phyloP scores from a whole-genome alignment of 1,140 invertebrate species.

The Apis dorsata region DNA sequence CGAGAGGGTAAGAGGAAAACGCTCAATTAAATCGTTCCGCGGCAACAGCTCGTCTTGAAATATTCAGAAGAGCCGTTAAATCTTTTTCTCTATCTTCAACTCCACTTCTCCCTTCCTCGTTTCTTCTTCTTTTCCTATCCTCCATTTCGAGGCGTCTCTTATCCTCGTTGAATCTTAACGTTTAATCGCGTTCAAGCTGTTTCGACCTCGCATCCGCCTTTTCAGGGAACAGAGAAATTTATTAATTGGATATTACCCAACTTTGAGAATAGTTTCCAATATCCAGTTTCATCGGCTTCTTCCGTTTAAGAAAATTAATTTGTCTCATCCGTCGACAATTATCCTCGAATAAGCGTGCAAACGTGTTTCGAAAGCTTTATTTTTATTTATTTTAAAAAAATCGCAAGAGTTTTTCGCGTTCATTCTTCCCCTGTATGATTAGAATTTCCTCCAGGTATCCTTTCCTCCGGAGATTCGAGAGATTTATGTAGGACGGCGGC shows the following conservation, averaged over 20 bases:
- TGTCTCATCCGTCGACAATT: background rate
- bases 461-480: background rate
- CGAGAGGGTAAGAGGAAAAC: conserved; percentile 36
- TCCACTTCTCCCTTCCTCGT: background rate
- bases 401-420: conserved; percentile 6
- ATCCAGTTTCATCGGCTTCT: no score
- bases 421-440: background rate
- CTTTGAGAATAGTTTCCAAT: background rate
- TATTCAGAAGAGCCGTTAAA: conserved; percentile 61
- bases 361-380: conserved; percentile 11
- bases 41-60: conserved; percentile 50
- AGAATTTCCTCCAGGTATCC: background rate
- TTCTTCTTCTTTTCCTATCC: background rate
- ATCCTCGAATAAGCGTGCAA: background rate
- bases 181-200: conserved; percentile 20
- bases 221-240: conserved; percentile 26
- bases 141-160: background rate
- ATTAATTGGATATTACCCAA: conserved; percentile 39
- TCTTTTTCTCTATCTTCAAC: conserved; percentile 51
- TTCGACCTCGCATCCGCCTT: background rate
- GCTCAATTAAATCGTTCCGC: conserved; percentile 63
- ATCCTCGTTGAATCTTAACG: background rate
- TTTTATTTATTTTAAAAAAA: conserved; percentile 40
- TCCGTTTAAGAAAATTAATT: conserved; percentile 30
- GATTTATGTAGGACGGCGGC: conserved; percentile 3